A percentile compares a stretch with the other conserved stretches of the same genome.
These are phyloP conservation scores for Cepphus grylle DNA, from an alignment of 2,113 vertebrate genomes.

Conservation along the genomic window DNA sequence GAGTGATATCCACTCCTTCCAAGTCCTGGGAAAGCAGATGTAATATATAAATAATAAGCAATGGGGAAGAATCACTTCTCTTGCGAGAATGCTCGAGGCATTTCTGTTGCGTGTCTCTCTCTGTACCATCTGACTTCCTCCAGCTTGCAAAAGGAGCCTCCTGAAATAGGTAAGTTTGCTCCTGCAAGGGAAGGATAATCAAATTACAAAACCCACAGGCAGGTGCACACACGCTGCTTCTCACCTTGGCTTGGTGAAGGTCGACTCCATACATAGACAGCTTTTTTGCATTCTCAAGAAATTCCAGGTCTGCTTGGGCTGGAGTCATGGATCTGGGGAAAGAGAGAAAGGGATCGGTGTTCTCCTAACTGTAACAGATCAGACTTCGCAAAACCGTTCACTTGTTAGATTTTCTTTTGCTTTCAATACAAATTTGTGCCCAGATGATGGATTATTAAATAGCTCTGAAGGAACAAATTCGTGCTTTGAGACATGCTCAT, in stretches of 20 bases:
- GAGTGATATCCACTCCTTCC: constrained; percentile 93
- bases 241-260: constrained; percentile 95
- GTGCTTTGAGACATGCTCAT: not conserved
- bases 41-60: not conserved
- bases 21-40: constrained; percentile 80
- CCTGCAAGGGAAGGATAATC: not conserved
- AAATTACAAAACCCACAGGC: not conserved
- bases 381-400: not conserved
- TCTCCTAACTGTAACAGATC: not conserved
- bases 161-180: not conserved
- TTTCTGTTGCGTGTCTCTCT: not conserved
- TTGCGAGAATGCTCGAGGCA: not conserved
- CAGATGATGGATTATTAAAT: not conserved
- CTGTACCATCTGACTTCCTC: not conserved
- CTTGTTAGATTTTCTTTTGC: not conserved
- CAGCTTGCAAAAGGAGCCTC: not conserved
- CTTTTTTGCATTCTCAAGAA: constrained; percentile 98
- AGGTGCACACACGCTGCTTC: not conserved
- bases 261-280: constrained; percentile 98
- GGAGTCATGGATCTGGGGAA: constrained; percentile 89
- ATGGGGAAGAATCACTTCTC: not conserved
- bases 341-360: not conserved
- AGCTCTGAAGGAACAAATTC: not conserved
- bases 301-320: constrained; percentile 95
- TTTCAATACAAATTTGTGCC: not conserved